Evolutionary conservation across 1,140 invertebrate species (phyloP).

Genomic region (Pachyrhynchus sulphureomaculatus): DNA sequence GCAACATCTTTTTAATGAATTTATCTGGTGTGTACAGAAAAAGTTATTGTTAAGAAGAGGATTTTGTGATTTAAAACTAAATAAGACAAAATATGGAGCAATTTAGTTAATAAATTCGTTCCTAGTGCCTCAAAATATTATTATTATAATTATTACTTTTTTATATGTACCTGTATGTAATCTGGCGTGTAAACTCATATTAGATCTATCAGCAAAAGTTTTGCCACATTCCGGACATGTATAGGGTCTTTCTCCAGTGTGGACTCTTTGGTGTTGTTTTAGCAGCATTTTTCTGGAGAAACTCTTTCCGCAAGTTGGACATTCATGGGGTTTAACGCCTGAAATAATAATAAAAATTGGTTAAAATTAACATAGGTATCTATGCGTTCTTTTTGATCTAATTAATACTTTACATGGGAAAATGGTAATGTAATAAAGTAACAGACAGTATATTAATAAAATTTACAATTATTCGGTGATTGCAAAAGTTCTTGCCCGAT

Average conservation of each 20-base stretch:
- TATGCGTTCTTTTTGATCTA: too few species aligned
- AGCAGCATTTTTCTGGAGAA: constrained; percentile 82
- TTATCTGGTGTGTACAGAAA: too few species aligned
- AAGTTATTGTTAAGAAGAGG: too few species aligned
- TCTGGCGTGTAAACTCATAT: constrained; percentile 77
- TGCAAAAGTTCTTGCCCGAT: too few species aligned
- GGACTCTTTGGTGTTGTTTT: constrained; percentile 75
- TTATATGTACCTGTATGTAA: constrained; percentile 64
- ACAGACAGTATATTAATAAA: too few species aligned
- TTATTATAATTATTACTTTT: background rate
- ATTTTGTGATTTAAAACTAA: constrained; percentile 8
- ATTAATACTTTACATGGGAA: too few species aligned
- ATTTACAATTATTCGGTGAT: too few species aligned
- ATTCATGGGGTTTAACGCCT: constrained; percentile 83
- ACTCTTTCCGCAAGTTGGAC: constrained; percentile 79
- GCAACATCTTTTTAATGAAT: too few species aligned
- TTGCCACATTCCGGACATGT: constrained; percentile 68
- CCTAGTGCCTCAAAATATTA: background rate
- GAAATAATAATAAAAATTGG: too few species aligned
- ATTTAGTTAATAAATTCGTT: background rate
- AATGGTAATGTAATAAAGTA: too few species aligned
- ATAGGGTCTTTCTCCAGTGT: constrained; percentile 77
- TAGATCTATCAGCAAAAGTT: constrained; percentile 78
- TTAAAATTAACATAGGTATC: too few species aligned
- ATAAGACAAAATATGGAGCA: background rate